Evolutionary conservation across 2,888 invertebrate species (phyloP).

Genomic region (Esperia sulphurella): DNA sequence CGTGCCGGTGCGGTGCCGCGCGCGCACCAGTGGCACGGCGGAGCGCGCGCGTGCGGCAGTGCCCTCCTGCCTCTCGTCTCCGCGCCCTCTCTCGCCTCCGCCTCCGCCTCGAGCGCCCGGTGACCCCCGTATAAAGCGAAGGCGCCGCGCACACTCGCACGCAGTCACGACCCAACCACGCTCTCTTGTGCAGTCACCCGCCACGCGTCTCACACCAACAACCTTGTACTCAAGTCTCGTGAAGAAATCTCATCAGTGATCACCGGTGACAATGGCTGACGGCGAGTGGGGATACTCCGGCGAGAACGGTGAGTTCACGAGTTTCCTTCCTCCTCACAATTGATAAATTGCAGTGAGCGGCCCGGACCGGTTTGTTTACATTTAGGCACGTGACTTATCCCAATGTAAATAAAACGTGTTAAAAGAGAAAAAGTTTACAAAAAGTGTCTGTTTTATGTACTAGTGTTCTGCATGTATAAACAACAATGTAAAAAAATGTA

Average conservation of each 20-base stretch:
- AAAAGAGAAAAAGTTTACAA: too few species aligned
- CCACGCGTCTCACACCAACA: conserved; percentile 45
- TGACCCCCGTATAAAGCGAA: conserved; percentile 59
- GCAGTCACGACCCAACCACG: conserved; percentile 66
- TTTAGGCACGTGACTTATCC: conserved; percentile 60
- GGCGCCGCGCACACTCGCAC: conserved; percentile 57
- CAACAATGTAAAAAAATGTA: too few species aligned
- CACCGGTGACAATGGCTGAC: conserved; percentile 57
- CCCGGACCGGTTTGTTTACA: conserved; percentile 74
- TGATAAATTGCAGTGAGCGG: conserved; percentile 30
- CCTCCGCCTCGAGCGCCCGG: conserved; percentile 27
- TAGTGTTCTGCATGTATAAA: too few species aligned
- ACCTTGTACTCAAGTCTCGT: conserved; percentile 11
- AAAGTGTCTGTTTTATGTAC: too few species aligned
- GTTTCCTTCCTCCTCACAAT: conserved; percentile 18
- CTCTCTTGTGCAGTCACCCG: conserved; percentile 55
- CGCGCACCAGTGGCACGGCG: conserved; percentile 46
- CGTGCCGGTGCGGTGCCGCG: conserved; percentile 19
- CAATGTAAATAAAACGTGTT: conserved; percentile 38
- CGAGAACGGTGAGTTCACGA: conserved; percentile 76
- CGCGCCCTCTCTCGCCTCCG: conserved; percentile 32
- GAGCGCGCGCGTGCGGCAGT: conserved; percentile 38
- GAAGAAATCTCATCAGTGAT: not conserved
- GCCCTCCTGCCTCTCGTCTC: conserved; percentile 23
- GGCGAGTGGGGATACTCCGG: conserved; percentile 80